A percentile compares a stretch with the other conserved stretches of the same genome.
These are phyloP conservation scores for Pangasianodon gigas DNA, from an alignment of 2,113 vertebrate genomes.

Conservation along the genomic window DNA sequence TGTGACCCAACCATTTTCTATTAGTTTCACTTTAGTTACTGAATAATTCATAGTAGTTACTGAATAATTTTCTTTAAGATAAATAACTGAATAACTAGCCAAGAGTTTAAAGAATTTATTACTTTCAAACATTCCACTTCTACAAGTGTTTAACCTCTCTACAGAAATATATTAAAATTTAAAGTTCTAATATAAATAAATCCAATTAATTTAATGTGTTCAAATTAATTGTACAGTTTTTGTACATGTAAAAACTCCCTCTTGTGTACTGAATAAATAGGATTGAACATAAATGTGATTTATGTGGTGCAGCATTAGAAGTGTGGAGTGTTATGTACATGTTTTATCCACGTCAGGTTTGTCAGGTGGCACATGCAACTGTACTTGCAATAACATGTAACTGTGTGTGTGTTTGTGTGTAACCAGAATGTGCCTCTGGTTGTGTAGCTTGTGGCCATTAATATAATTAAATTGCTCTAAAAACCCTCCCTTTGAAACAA, in stretches of 20 bases:
- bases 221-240: background rate
- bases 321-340: background rate
- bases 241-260: background rate
- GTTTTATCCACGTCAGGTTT: background rate
- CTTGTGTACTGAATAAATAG: background rate
- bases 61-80: too few relatives aligned
- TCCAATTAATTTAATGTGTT: background rate
- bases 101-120: background rate
- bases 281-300: background rate
- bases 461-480: constrained; percentile 76
- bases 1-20: too few relatives aligned
- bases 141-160: background rate
- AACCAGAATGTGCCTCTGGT: constrained; percentile 45
- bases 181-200: background rate
- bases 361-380: background rate
- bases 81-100: background rate
- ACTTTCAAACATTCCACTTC: too few relatives aligned
- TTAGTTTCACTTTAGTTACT: too few relatives aligned
- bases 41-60: too few relatives aligned
- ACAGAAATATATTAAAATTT: background rate
- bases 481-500: constrained; percentile 77
- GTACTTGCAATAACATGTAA: background rate
- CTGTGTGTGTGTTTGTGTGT: constrained; percentile 11
- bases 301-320: background rate
- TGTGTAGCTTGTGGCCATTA: constrained; percentile 70